These are phyloP conservation scores for Hippocampus kuda DNA, from an alignment of 2,797 vertebrate genomes.

Conservation along the genomic window DNA sequence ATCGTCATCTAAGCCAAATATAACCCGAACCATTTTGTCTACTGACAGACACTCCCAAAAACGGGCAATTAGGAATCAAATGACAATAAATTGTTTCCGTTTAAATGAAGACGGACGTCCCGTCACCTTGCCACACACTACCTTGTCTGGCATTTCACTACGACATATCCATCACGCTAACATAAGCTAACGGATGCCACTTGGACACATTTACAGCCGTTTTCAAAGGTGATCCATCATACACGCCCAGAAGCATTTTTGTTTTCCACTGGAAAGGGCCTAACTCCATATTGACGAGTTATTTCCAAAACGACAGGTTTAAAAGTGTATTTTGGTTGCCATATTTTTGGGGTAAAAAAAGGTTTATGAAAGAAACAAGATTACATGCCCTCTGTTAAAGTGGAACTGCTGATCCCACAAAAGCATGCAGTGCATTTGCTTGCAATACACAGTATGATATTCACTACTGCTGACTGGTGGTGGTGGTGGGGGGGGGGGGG, in stretches of 20 bases:
- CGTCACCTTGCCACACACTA: slow-evolving; percentile 20
- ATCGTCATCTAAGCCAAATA: slow-evolving; percentile 28
- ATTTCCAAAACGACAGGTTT: background rate
- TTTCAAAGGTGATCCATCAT: background rate
- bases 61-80: slow-evolving; percentile 20
- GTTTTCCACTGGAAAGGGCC: background rate
- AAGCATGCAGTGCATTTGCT: background rate
- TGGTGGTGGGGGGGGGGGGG: too few species aligned
- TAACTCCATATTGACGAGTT: background rate
- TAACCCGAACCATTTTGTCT: background rate
- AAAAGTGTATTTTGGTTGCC: background rate
- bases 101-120: slow-evolving; percentile 55
- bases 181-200: background rate
- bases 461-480: background rate
- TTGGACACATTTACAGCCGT: background rate
- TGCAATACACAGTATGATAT: background rate
- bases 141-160: slow-evolving; percentile 27
- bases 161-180: slow-evolving; percentile 12
- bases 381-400: background rate
- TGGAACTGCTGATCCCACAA: background rate
- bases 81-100: slow-evolving; percentile 35
- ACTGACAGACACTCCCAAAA: background rate
- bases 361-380: background rate
- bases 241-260: background rate
- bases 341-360: background rate